Percentiles rank a stretch among this genome's conserved stretches.
Evolutionary conservation across 2,888 invertebrate species (phyloP).

Genomic region (Pollenia amentaria): DNA sequence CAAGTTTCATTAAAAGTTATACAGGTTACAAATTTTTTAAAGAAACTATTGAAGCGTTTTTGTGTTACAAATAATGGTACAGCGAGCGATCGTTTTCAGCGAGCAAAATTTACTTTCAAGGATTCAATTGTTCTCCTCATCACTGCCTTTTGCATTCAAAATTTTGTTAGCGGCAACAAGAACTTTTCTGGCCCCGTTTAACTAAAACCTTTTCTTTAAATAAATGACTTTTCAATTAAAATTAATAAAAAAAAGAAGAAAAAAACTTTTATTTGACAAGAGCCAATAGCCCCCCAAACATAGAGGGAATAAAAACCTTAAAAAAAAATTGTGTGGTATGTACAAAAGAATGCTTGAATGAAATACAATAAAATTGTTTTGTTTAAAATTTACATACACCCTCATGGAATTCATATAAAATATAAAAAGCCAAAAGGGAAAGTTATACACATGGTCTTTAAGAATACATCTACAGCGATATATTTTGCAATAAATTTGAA

Average conservation of each 20-base stretch:
- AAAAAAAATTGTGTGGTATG: background rate
- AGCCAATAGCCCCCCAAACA: background rate
- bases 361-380: constrained; percentile 43
- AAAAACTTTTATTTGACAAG: constrained; percentile 13
- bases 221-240: constrained; percentile 30
- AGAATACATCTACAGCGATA: background rate
- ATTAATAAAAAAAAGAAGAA: background rate
- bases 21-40: no score
- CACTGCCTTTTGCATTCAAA: background rate
- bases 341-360: constrained; percentile 16
- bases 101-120: constrained; percentile 13
- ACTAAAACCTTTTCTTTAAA: background rate
- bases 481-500: constrained; percentile 39
- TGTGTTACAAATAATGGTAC: no score
- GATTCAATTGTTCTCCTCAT: background rate
- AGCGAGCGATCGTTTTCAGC: background rate
- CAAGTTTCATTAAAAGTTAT: background rate
- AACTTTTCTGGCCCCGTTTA: background rate
- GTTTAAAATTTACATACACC: constrained; percentile 20
- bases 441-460: background rate
- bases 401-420: background rate
- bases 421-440: background rate
- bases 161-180: background rate
- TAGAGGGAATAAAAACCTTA: background rate
- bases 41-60: no score